Base-by-base conservation (phyloP, 2,113 vertebrate species). In the Campylorhamphus procurvoides region DNA sequence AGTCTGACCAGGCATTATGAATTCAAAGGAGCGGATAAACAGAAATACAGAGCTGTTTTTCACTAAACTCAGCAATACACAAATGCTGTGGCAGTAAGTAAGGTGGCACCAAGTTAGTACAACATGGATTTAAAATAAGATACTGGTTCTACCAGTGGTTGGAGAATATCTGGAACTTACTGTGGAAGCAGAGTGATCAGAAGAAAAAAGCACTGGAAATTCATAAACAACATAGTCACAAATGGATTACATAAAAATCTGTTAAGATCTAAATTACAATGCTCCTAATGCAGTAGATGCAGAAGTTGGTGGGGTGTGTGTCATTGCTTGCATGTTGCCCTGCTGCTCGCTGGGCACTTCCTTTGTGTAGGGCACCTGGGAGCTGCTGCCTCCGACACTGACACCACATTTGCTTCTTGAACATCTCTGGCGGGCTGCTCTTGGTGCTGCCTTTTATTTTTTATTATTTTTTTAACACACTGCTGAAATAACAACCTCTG, bases 21-120 rank as follows among this genome's bases (percentile, higher is more conserved):
- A 64, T 62, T 73, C 49, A 64, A 23, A 76, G 29, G 10, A 22
- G 8, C 7, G 46, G 19, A 62, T 28, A 49, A 74, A 37, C 0
- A 1, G 40, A 74, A 93, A 64, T 33, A 25, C 8, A 80, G 28
- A 79, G 20, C 6, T 40, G 13, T 25, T 91, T 4, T 37, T 66
- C 64, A n/a, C 31, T 60, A 60, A 86, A 72, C 12, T 62, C 29
- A 37, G 24, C 35, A 91, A 44, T 1, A 59, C 7, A 42, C 0
- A 0, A 68, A 73, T 56, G n/a, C 18, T 81, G 22, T 0, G 0
- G 23, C 49, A 89, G 14, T 18, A 25, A 66, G 7, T 50, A 52
- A 85, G 47, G 25, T 42, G 63, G 5, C 25, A 63, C 22, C 29
- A 76, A 68, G 35, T 3, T 60, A 66, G 20, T 18, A 40, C 7